Percentiles rank a stretch among this genome's conserved stretches.
Conservation (phyloP, 2,113 vertebrate species). For the Gymnobelideus leadbeateri region DNA sequence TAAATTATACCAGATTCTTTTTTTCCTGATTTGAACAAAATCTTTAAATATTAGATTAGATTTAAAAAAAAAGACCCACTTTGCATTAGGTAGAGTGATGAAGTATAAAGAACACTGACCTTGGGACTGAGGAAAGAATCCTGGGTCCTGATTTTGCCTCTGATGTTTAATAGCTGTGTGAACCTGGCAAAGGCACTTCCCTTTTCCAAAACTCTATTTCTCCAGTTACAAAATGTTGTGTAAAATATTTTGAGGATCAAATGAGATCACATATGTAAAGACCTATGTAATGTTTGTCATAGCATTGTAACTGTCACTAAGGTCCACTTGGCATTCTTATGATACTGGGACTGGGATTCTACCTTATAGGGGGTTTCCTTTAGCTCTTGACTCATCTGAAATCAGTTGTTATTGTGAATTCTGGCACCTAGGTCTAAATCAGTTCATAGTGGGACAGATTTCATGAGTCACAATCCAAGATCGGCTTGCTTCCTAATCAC, state of each 20-base stretch:
- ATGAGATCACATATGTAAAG: not conserved
- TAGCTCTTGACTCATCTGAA: not conserved
- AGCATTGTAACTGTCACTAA: not conserved
- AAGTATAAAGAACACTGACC: not conserved
- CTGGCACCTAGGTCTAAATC: not conserved
- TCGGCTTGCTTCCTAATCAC: not conserved
- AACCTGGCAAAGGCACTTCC: not conserved
- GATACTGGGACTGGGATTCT: constrained; percentile 11
- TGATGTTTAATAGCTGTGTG: not conserved
- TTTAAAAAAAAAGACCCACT: not conserved
- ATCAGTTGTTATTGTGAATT: not conserved
- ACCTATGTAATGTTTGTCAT: not conserved
- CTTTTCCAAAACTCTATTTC: not conserved
- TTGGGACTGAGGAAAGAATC: not conserved
- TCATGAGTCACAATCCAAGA: not conserved
- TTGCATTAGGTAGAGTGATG: not conserved
- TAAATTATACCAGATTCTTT: not conserved
- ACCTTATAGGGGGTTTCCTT: not conserved
- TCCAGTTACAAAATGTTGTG: not conserved
- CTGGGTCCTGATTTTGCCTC: not conserved
- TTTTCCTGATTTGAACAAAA: not conserved
- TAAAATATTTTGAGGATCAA: not conserved
- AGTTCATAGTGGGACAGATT: not conserved
- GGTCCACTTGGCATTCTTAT: constrained; percentile 12
- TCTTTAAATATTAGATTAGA: not conserved